Base-by-base conservation (phyloP, 2,113 vertebrate species). In the Oophaga pumilio region DNA sequence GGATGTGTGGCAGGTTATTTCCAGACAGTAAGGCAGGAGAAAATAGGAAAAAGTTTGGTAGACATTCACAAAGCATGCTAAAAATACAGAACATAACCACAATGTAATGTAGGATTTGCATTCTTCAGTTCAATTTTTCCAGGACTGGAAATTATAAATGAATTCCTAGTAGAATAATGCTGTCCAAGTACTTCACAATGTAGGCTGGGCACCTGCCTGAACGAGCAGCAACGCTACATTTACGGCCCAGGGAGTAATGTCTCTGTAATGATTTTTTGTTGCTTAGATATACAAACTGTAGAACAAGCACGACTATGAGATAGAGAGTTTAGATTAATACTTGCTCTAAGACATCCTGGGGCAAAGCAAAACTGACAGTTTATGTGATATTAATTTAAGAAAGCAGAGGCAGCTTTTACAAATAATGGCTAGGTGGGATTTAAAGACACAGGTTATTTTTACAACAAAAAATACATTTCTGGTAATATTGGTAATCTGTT, bases 21-120 rank as follows among this genome's bases (percentile, higher is more conserved):
- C 84, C 69, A 85, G 84, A 85, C 84, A 76, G 33, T 78, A 53
- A 71, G 68, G 74, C 50, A 60, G 84, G 28, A 76, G n/a, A 80
- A 56, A 80, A 60, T 80, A 80, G 77, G 77, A 80, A 80, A 74
- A 69, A 22, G 20, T 18, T 73, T 50, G 43, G 71, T 50, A 49
- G 43, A 73, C 69, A 43, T 43, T 73, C 26, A 43, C 69, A 73
- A 43, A 33, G 24, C 56, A 79, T 57, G n/a, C 28, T 57, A 59
- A 28, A 76, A 79, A 57, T 28, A 79, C 53, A 80, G 53, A 60
- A 80, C 53, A 28, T 59, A 33, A 18, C 77, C 77, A 80, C 77
- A 80, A 60, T 60, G 6, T 10, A 28, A 60, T 22, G 24, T 11
- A 11, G 10, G 17, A 80, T 80, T 59, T 7, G 8, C 78, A 80